Evolutionary conservation across 2,113 vertebrate species (phyloP).

Genomic region (Oryctolagus cuniculus): mOryCun1.1 NC_091441.1:15618001-15618500

Average conservation of each 20-base stretch:
- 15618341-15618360: background rate
- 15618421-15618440: too few relatives aligned
- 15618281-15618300: conserved; percentile 98
- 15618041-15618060: background rate
- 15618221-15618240: conserved; percentile 96
- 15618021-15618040: background rate
- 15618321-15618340: background rate
- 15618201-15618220: conserved; percentile 96
- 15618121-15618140: background rate
- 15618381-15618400: background rate
- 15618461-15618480: too few relatives aligned
- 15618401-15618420: background rate
- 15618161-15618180: conserved; percentile 99
- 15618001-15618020: background rate
- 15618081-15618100: background rate
- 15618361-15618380: conserved; percentile 23
- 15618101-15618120: background rate
- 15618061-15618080: too few relatives aligned
- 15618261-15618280: conserved; percentile 97
- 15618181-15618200: conserved; percentile 98
- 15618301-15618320: conserved; percentile 93
- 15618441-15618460: too few relatives aligned
- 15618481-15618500: too few relatives aligned
- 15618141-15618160: conserved; percentile 98
- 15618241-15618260: conserved; percentile 98